These are phyloP conservation scores for Hyposmocoma kahamanoa DNA, from an alignment of 1,140 invertebrate genomes.

Conservation along the genomic window DNA sequence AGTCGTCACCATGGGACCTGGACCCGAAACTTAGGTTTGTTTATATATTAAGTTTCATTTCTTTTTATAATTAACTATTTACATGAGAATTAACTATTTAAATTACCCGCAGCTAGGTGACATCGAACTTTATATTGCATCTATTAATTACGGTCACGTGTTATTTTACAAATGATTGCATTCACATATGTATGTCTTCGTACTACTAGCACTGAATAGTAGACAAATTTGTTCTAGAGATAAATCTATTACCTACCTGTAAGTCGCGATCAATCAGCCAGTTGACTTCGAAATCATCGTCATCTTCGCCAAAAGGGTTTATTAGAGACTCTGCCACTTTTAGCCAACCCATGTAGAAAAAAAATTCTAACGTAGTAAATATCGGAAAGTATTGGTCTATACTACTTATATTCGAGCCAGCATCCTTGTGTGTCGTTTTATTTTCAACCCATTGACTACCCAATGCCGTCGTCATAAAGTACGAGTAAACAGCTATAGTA, in stretches of 20 bases:
- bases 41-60: no score
- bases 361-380: slow-evolving; percentile 89
- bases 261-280: slow-evolving; percentile 93
- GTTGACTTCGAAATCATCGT: slow-evolving; percentile 86
- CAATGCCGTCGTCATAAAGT: slow-evolving; percentile 88
- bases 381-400: slow-evolving; percentile 91
- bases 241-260: slow-evolving; percentile 71
- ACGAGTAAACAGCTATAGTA: slow-evolving; percentile 93
- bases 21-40: no score
- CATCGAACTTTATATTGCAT: no score
- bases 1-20: no score
- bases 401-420: slow-evolving; percentile 61
- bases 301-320: slow-evolving; percentile 94
- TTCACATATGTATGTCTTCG: no score
- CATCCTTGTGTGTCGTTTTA: slow-evolving; percentile 36
- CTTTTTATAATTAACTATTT: no score
- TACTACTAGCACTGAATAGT: no score
- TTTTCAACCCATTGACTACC: slow-evolving; percentile 86
- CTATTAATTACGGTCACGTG: no score
- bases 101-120: no score
- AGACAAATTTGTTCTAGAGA: neutral
- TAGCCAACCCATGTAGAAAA: slow-evolving; percentile 94
- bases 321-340: slow-evolving; percentile 91
- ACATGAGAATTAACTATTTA: no score
- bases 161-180: no score